A percentile compares a stretch with the other conserved stretches of the same genome.
Evolutionary conservation across 2,888 invertebrate genomes (phyloP).

Genomic region (Stenolophus ochropezus): DNA sequence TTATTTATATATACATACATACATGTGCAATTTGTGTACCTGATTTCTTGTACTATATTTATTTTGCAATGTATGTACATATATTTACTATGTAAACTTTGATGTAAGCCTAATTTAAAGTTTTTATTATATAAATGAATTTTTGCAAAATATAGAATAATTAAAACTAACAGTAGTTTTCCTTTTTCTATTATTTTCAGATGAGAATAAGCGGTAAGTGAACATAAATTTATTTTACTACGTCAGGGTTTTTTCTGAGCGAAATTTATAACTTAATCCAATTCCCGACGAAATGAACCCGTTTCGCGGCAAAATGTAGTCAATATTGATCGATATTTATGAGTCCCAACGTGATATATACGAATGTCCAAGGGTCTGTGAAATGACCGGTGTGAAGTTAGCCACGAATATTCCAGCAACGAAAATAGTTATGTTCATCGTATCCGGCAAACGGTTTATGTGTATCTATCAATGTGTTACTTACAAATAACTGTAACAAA

Average conservation of each 20-base stretch:
- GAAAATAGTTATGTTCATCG: no score
- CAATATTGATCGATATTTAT: conserved; percentile 50
- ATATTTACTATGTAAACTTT: conserved; percentile 47
- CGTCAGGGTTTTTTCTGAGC: no score
- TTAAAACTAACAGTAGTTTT: background rate
- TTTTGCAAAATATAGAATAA: conserved; percentile 48
- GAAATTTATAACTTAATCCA: conserved; percentile 22
- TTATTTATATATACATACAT: conserved; percentile 50
- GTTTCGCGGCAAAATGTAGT: conserved; percentile 30
- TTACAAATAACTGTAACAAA: no score
- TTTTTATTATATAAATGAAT: conserved; percentile 46
- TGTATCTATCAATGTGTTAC: no score
- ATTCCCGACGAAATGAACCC: conserved; percentile 30
- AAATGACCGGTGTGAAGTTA: no score
- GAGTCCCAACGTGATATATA: conserved; percentile 10
- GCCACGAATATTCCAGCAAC: no score
- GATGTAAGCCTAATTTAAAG: conserved; percentile 34
- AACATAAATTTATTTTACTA: conserved; percentile 1
- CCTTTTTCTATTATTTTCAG: background rate
- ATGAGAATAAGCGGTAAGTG: background rate
- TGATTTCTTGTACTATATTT: conserved; percentile 52
- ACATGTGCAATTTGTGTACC: conserved; percentile 55
- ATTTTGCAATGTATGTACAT: conserved; percentile 55
- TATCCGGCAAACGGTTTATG: no score
- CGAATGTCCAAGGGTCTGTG: conserved; percentile 31